Evolutionary conservation across 2,797 vertebrate species (phyloP).

Genomic region (Eospalax fontanierii): DNA sequence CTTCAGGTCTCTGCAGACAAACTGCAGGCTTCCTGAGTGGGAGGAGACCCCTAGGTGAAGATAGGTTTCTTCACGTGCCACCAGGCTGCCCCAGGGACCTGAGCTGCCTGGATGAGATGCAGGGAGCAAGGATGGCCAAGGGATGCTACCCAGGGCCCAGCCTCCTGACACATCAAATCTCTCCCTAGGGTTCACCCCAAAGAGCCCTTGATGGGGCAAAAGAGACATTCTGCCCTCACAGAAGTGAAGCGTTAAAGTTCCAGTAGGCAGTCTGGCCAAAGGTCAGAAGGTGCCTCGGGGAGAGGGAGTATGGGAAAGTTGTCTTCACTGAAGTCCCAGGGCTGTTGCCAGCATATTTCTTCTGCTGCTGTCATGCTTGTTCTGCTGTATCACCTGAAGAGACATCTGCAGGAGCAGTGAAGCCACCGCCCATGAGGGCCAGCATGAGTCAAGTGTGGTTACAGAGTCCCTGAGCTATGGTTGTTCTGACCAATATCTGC

Average conservation of each 20-base stretch:
- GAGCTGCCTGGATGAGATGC: background rate
- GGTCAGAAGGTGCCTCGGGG: background rate
- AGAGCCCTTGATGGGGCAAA: background rate
- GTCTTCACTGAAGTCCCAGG: background rate
- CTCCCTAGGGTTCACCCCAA: background rate
- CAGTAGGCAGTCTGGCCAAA: background rate
- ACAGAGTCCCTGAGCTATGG: background rate
- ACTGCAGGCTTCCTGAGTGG: background rate
- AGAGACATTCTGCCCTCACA: background rate
- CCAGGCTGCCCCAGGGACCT: background rate
- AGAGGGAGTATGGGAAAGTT: background rate
- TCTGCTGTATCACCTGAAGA: background rate
- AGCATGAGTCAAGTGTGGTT: background rate
- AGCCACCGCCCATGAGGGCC: background rate
- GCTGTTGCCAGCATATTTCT: background rate
- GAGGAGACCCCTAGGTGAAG: background rate
- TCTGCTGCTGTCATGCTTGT: background rate
- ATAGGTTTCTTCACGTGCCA: background rate
- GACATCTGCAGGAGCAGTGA: background rate
- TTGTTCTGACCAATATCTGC: background rate
- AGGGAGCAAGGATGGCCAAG: background rate
- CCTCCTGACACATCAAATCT: background rate
- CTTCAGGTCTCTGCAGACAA: background rate
- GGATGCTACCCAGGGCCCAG: background rate
- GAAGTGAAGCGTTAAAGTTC: background rate